Evolutionary conservation across 2,888 invertebrate genomes (phyloP).

Genomic region (Allolobophora icterica): DNA sequence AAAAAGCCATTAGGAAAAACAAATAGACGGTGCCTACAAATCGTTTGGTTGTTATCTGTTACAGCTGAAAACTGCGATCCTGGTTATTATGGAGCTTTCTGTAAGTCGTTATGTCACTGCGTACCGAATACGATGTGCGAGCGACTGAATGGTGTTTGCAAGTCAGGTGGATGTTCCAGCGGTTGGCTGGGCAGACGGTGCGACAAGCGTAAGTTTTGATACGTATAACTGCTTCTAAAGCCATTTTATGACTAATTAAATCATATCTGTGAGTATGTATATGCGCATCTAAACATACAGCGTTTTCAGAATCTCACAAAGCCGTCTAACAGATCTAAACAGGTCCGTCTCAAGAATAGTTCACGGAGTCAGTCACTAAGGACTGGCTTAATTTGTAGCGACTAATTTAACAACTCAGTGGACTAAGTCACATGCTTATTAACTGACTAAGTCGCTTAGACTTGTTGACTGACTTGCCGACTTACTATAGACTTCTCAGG

Average conservation of each 20-base stretch:
- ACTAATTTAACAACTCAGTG: too few relatives aligned
- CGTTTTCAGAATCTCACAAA: background rate
- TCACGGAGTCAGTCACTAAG: too few relatives aligned
- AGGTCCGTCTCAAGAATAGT: too few relatives aligned
- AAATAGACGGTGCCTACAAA: background rate
- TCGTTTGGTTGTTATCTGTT: background rate
- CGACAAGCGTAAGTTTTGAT: background rate
- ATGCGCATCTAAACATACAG: background rate
- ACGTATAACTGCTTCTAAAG: too few relatives aligned
- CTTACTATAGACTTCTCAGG: too few relatives aligned
- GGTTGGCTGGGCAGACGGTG: background rate
- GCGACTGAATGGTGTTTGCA: background rate
- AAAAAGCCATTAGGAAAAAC: background rate
- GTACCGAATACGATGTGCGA: background rate
- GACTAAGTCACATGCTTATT: too few relatives aligned
- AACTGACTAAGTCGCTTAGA: too few relatives aligned
- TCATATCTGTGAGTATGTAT: background rate
- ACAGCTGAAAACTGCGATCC: background rate
- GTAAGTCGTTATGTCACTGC: background rate
- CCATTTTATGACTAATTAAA: background rate
- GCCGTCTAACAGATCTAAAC: too few relatives aligned
- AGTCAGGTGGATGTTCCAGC: rapidly evolving
- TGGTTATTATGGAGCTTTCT: background rate
- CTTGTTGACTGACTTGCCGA: too few relatives aligned
- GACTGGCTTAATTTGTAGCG: too few relatives aligned